Evolutionary conservation across 2,888 invertebrate genomes (phyloP).

Genomic region (Trichopoda pennipes): DNA sequence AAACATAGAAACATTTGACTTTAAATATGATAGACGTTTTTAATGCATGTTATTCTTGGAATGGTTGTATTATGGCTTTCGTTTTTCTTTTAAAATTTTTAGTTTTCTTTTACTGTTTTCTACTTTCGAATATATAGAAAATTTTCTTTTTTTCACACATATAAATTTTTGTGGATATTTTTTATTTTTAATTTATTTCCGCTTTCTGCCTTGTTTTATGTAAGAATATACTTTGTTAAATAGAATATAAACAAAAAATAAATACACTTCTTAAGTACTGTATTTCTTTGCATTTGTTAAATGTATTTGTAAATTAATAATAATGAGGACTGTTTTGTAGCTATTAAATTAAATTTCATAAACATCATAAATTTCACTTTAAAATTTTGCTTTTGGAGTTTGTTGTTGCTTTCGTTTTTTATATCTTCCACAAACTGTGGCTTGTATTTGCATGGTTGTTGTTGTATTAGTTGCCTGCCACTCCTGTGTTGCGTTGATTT

Average conservation of each 20-base stretch:
- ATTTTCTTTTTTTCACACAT: slow-evolving; percentile 45
- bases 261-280: slow-evolving; percentile 11
- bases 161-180: slow-evolving; percentile 2
- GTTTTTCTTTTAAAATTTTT: slow-evolving; percentile 24
- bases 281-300: slow-evolving; percentile 13
- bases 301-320: slow-evolving; percentile 37
- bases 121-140: slow-evolving; percentile 22
- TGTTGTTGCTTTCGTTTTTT: slow-evolving; percentile 21
- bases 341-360: slow-evolving; percentile 39
- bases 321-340: slow-evolving; percentile 16
- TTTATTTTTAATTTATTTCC: slow-evolving; percentile 9
- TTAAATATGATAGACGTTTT: slow-evolving; percentile 28
- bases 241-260: slow-evolving; percentile 58
- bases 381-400: slow-evolving; percentile 45
- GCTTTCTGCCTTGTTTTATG: slow-evolving; percentile 6
- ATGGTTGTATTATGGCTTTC: slow-evolving; percentile 43
- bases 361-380: slow-evolving; percentile 32
- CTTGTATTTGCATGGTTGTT: slow-evolving; percentile 19
- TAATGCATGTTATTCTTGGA: slow-evolving; percentile 56
- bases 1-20: no score
- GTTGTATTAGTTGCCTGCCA: slow-evolving; percentile 44
- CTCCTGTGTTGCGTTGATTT: slow-evolving; percentile 45
- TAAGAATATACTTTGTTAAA: slow-evolving; percentile 45
- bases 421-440: slow-evolving; percentile 34
- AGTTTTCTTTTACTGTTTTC: slow-evolving; percentile 16